These are phyloP conservation scores for Polyodon spathula DNA, from an alignment of 2,113 vertebrate species.

Conservation along the genomic window DNA sequence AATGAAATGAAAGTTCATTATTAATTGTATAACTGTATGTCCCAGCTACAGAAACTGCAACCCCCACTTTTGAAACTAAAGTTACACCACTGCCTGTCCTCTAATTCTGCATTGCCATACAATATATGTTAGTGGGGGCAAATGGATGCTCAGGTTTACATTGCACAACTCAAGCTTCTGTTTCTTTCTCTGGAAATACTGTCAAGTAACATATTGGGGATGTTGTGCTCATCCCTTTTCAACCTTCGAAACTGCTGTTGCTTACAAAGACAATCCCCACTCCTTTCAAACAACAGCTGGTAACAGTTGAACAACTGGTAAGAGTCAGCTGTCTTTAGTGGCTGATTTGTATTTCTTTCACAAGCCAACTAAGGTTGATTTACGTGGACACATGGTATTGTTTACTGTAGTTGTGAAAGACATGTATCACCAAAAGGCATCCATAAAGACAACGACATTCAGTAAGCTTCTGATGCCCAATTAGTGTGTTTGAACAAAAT, in stretches of 20 bases:
- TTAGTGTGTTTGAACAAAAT: no score
- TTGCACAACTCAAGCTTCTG: no score
- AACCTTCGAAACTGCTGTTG: conserved; percentile 23
- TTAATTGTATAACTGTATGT: neutral
- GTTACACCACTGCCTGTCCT: no score
- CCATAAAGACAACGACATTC: no score
- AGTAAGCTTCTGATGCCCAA: no score
- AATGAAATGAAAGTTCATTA: no score
- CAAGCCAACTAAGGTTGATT: neutral
- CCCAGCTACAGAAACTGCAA: no score
- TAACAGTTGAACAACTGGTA: conserved; percentile 9
- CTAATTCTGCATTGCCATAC: no score
- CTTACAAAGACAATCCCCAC: conserved; percentile 12
- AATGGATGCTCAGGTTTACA: no score
- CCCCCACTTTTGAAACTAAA: no score
- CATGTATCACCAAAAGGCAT: conserved; percentile 28
- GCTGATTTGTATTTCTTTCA: conserved; percentile 6
- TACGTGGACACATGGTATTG: conserved; percentile 12
- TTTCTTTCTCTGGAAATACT: no score
- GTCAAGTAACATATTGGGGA: neutral
- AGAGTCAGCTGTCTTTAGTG: conserved; percentile 7
- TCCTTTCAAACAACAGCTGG: conserved; percentile 24
- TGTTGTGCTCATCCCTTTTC: neutral
- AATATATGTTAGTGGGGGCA: no score
- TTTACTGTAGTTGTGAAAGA: conserved; percentile 34